A percentile compares a stretch with the other conserved stretches of the same genome.
phyloP scores from a whole-genome alignment of 2,113 vertebrate species.

The Gnathonemus longibarbis region DNA sequence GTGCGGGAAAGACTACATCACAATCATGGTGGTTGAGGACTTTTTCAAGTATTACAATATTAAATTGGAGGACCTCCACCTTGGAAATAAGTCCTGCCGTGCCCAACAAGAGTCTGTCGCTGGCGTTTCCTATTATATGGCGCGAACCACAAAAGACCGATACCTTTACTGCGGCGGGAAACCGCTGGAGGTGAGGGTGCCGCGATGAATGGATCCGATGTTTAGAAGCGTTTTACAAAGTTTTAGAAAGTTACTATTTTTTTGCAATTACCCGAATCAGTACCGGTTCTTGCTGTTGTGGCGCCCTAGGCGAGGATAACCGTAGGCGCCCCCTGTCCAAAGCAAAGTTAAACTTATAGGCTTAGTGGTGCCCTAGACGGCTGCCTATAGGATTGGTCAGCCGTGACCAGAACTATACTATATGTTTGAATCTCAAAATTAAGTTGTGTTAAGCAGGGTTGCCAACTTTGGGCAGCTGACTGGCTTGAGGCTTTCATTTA shows the following conservation, averaged over 20 bases:
- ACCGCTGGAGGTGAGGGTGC: constrained; percentile 41
- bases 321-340: neutral
- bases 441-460: neutral
- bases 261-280: neutral
- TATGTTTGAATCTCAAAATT: neutral
- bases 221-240: neutral
- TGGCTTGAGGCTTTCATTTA: neutral
- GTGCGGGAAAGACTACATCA: constrained; percentile 49
- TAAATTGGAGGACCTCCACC: constrained; percentile 46
- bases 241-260: too few relatives aligned
- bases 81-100: constrained; percentile 49
- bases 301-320: neutral
- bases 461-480: neutral
- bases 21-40: constrained; percentile 45
- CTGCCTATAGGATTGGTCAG: neutral
- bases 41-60: constrained; percentile 55
- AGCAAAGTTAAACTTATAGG: neutral
- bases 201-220: neutral
- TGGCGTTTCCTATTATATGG: constrained; percentile 40
- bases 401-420: neutral
- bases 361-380: neutral
- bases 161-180: constrained; percentile 52
- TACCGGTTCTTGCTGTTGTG: neutral
- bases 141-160: constrained; percentile 41
- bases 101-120: constrained; percentile 39